Evolutionary conservation across 2,113 vertebrate genomes (phyloP), one percentile per base, ranked within the genome.

Genomic region (Corydoras sp.): DNA sequence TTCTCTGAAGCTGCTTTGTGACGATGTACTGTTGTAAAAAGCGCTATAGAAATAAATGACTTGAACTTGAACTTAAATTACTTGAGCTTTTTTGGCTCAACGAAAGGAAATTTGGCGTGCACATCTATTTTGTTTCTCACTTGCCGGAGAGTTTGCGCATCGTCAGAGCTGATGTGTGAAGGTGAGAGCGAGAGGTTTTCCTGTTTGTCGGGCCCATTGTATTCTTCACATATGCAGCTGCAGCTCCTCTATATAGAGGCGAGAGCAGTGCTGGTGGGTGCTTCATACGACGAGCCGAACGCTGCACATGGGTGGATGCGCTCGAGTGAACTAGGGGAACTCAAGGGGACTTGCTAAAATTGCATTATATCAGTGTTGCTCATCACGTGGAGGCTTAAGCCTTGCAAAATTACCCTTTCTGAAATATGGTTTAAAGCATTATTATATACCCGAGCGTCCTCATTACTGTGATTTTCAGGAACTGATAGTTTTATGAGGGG

Each of bases 301-400:
- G 4, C 43, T 62, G 71, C 18, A 49, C 30, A 29, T 62, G 49
- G 55, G 54, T 31, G 50, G 56, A 51, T 31, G 65, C 54, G 18
- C 68, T 51, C n/a, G 32, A 62, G 13, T 63, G 62, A 68, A 58
- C 59, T 56, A 89, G 82, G 86, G 89, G 88, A 90, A 91, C 85
- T 87, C 80, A 3, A 58, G 65, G 79, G 86, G 88, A 81, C 74
- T 88, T 89, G 83, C 89, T 88, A 72, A 61, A 80, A 86, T 91
- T 91, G 88, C 90, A 89, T 86, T 86, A 87, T 76, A 73, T 62
- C 56, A 72, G 80, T 78, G 62, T 71, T 74, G 83, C 68, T 82
- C 59, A 83, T 88, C 90, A 89, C 87, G 83, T 90, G 88, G 75
- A 74, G 3, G 85, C 87, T 79, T 85, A 78, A 74, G 54, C 75